A percentile compares a stretch with the other conserved stretches of the same genome.
Evolutionary conservation across 1,140 invertebrate species (phyloP).

Genomic region (Habropoda laboriosa): DNA sequence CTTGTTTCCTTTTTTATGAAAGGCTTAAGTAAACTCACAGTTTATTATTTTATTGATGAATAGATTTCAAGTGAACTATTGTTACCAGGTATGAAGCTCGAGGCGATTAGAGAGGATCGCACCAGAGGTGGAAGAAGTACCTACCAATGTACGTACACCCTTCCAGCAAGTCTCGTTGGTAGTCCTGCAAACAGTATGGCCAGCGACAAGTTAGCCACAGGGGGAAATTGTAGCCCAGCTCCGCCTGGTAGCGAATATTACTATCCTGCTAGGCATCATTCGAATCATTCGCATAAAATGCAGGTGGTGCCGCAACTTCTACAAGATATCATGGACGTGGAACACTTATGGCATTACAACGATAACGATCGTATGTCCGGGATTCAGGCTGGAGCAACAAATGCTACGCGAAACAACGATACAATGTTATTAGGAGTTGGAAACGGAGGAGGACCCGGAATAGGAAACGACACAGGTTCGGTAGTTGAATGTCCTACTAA

Average conservation of each 20-base stretch:
- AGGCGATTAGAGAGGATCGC: constrained; percentile 97
- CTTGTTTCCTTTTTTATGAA: no score
- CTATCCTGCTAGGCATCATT: constrained; percentile 76
- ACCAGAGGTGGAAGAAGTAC: constrained; percentile 97
- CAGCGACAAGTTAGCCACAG: constrained; percentile 73
- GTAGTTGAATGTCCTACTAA: constrained; percentile 52
- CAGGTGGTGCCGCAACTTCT: constrained; percentile 79
- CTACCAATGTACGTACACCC: constrained; percentile 95
- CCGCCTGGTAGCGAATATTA: constrained; percentile 77
- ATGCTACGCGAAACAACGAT: constrained; percentile 28
- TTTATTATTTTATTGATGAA: no score
- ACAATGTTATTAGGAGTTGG: constrained; percentile 36
- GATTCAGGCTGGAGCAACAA: constrained; percentile 47
- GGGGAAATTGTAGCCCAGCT: constrained; percentile 77
- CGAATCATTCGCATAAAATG: constrained; percentile 79
- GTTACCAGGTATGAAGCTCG: constrained; percentile 90
- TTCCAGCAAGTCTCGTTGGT: constrained; percentile 87
- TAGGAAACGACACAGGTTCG: constrained; percentile 36
- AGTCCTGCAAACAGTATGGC: constrained; percentile 76
- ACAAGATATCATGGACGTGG: constrained; percentile 96
- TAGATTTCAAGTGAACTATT: background rate
- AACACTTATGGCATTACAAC: constrained; percentile 96
- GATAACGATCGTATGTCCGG: constrained; percentile 81
- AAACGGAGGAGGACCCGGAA: constrained; percentile 27
- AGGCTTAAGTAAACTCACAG: no score